These are phyloP conservation scores for Channallabes apus DNA, from an alignment of 2,797 vertebrate genomes.

Conservation along the genomic window DNA sequence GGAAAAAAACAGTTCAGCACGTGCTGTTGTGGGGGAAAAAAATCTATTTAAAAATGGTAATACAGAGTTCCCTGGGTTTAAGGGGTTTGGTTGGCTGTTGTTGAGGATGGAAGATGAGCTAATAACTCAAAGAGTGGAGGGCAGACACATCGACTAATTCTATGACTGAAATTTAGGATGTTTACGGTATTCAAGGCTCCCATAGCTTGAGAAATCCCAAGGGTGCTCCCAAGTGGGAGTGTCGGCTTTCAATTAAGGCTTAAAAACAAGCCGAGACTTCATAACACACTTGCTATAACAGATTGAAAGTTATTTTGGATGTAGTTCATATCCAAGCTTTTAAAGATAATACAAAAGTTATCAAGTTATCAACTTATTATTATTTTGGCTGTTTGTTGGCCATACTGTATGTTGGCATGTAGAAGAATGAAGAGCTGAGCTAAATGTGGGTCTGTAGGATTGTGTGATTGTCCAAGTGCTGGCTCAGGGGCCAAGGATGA, in stretches of 20 bases:
- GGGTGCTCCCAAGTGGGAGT: neutral
- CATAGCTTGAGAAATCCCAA: neutral
- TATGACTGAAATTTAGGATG: neutral
- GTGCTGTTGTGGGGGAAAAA: neutral
- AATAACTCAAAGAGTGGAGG: neutral
- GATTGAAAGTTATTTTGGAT: neutral
- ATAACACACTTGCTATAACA: neutral
- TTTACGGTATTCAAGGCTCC: neutral
- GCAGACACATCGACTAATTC: neutral
- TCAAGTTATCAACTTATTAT: neutral
- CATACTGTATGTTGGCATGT: slow-evolving; percentile 28
- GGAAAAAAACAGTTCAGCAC: neutral
- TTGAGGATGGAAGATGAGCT: neutral
- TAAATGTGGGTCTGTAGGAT: slow-evolving; percentile 23
- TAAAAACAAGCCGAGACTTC: neutral
- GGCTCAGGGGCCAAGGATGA: slow-evolving; percentile 4
- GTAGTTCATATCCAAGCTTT: neutral
- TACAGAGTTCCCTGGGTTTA: neutral
- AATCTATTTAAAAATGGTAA: neutral
- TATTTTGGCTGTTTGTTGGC: slow-evolving; percentile 19
- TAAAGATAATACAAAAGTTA: neutral
- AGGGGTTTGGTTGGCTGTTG: neutral
- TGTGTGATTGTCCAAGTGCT: neutral
- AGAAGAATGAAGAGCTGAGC: neutral
- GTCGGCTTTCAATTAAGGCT: slow-evolving; percentile 18